Conservation (phyloP, 2,888 invertebrate genomes). For the Cacoxenus indagator region DNA sequence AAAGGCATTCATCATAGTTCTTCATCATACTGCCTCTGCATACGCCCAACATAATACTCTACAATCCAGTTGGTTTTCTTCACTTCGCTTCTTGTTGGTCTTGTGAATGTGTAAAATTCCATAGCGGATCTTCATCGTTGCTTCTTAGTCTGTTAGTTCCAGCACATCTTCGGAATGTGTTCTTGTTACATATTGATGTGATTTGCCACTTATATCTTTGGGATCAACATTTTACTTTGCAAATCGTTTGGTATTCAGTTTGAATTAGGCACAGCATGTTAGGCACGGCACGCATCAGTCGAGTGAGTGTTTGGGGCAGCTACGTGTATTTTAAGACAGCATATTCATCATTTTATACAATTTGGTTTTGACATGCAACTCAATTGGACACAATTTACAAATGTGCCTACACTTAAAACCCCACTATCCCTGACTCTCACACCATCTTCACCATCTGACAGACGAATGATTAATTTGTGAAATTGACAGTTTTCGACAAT, state of each 20-base stretch:
- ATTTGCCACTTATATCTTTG: conserved; percentile 64
- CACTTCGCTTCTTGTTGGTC: conserved; percentile 52
- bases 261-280: conserved; percentile 44
- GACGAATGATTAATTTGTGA: background rate
- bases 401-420: conserved; percentile 10
- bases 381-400: conserved; percentile 36
- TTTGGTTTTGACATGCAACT: conserved; percentile 29
- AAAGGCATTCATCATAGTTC: background rate
- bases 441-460: background rate
- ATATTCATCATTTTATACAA: conserved; percentile 25
- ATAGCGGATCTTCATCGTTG: too few species aligned
- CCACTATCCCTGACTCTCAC: background rate
- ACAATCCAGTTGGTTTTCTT: conserved; percentile 41
- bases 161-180: conserved; percentile 56
- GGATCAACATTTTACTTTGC: conserved; percentile 53
- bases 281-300: background rate
- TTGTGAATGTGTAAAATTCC: conserved; percentile 66
- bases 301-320: background rate
- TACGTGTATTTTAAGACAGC: conserved; percentile 23
- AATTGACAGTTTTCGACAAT: background rate
- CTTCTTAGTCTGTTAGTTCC: too few species aligned
- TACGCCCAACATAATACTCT: background rate
- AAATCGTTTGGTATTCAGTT: conserved; percentile 62
- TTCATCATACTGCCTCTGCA: background rate
- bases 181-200: conserved; percentile 66